Evolutionary conservation across 2,888 invertebrate genomes (phyloP).

Genomic region (Lamproptera curius): DNA sequence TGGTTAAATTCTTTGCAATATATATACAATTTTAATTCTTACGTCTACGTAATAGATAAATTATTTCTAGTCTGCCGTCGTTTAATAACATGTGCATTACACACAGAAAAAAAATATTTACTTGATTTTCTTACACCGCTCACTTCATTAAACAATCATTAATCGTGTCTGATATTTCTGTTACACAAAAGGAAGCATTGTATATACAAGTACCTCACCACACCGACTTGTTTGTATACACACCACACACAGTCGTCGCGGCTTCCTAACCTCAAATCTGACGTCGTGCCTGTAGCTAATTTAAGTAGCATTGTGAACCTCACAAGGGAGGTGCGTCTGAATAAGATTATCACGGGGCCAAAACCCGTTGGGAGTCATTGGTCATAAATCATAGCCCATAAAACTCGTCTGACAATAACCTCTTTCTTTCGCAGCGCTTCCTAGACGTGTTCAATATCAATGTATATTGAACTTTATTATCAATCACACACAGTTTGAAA

Average conservation of each 20-base stretch:
- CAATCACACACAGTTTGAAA: constrained; percentile 26
- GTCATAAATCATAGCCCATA: constrained; percentile 78
- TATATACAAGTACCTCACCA: constrained; percentile 5
- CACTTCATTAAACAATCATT: constrained; percentile 54
- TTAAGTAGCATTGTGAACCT: constrained; percentile 76
- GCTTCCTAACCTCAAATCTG: constrained; percentile 52
- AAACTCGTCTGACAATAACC: constrained; percentile 73
- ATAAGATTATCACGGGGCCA: constrained; percentile 72
- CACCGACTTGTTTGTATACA: constrained; percentile 21
- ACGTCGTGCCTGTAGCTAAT: constrained; percentile 70
- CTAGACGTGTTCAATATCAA: constrained; percentile 38
- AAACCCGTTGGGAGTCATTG: constrained; percentile 76
- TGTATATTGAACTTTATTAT: constrained; percentile 33
- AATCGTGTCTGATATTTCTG: constrained; percentile 38
- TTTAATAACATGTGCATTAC: no score
- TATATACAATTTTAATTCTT: no score
- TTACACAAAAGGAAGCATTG: constrained; percentile 13
- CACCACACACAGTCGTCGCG: constrained; percentile 50
- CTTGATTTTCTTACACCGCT: constrained; percentile 9
- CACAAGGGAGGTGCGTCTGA: constrained; percentile 66
- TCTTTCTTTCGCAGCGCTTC: constrained; percentile 62
- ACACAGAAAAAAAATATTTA: not conserved
- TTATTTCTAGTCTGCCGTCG: no score
- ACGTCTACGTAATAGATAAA: no score
- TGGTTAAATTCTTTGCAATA: no score